A percentile compares a stretch with the other conserved stretches of the same genome.
These are phyloP conservation scores for Rhinogobio ventralis DNA, from an alignment of 2,797 vertebrate species.

Conservation along the genomic window DNA sequence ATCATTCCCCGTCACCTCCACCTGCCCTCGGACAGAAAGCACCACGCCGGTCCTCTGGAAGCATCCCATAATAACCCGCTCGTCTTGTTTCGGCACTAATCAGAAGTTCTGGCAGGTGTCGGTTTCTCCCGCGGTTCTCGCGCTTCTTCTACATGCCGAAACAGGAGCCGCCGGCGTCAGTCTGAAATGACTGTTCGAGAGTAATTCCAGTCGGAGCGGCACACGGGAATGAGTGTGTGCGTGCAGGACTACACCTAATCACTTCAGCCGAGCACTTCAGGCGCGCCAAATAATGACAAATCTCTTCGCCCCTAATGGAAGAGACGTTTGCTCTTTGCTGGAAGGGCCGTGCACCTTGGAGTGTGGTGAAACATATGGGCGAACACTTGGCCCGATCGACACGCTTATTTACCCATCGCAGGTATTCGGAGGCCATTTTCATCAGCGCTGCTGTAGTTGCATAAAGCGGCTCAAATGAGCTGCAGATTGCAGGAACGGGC, in stretches of 20 bases:
- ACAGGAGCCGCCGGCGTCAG: slow-evolving; percentile 74
- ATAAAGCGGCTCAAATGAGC: neutral
- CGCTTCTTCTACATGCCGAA: slow-evolving; percentile 68
- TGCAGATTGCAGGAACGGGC: neutral
- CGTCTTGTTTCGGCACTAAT: slow-evolving; percentile 70
- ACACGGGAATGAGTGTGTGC: slow-evolving; percentile 70
- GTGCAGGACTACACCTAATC: slow-evolving; percentile 80
- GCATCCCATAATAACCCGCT: slow-evolving; percentile 68
- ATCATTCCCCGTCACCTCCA: slow-evolving; percentile 55
- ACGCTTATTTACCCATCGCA: neutral
- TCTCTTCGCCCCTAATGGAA: slow-evolving; percentile 61
- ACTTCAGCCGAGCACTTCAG: slow-evolving; percentile 78
- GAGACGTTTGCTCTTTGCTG: slow-evolving; percentile 53
- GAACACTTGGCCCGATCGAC: neutral
- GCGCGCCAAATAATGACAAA: slow-evolving; percentile 74
- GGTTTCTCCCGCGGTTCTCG: slow-evolving; percentile 68
- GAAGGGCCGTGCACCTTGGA: slow-evolving; percentile 54
- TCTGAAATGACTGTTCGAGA: slow-evolving; percentile 76
- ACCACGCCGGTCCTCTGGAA: slow-evolving; percentile 53
- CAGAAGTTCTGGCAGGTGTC: slow-evolving; percentile 74
- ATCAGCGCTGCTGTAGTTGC: slow-evolving; percentile 10
- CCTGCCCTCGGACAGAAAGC: slow-evolving; percentile 68
- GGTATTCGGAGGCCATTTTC: slow-evolving; percentile 37
- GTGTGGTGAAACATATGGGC: slow-evolving; percentile 71
- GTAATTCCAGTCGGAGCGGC: slow-evolving; percentile 70